Conservation (phyloP, 2,888 invertebrate genomes). For the Anthrax anthrax region DNA sequence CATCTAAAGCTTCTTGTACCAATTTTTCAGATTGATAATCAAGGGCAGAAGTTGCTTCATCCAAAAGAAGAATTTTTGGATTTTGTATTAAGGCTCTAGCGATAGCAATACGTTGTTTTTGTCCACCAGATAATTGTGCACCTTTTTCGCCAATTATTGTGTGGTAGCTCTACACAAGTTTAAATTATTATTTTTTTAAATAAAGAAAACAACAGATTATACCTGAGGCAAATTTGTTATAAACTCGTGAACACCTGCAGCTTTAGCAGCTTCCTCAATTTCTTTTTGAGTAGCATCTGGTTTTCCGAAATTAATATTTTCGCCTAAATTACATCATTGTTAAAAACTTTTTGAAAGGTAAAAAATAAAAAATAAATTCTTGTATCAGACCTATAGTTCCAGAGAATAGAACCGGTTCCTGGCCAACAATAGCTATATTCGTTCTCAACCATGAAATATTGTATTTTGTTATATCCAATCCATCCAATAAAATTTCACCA, state of each 20-base stretch:
- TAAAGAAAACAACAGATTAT: neutral
- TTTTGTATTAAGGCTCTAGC: conserved; percentile 65
- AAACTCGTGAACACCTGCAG: conserved; percentile 64
- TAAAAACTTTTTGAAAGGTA: too few species aligned
- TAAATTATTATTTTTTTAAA: conserved; percentile 5
- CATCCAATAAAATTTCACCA: conserved; percentile 44
- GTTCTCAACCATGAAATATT: conserved; percentile 60
- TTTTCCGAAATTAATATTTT: conserved; percentile 59
- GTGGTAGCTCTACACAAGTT: conserved; percentile 47
- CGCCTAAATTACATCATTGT: conserved; percentile 22
- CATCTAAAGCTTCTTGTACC: conserved; percentile 67
- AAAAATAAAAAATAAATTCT: neutral
- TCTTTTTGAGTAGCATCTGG: conserved; percentile 51
- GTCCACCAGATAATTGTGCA: conserved; percentile 68
- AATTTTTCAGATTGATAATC: conserved; percentile 67
- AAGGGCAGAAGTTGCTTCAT: conserved; percentile 75
- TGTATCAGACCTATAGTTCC: conserved; percentile 44
- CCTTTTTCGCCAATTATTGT: conserved; percentile 68
- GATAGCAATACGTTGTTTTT: conserved; percentile 74
- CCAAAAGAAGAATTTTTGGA: conserved; percentile 59
- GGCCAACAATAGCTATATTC: conserved; percentile 75
- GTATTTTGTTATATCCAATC: conserved; percentile 48
- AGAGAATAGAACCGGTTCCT: conserved; percentile 76
- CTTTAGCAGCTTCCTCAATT: conserved; percentile 54
- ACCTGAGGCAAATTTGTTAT: conserved; percentile 56